phyloP scores from a whole-genome alignment of 2,888 invertebrate genomes.

The Protula sp. region DNA sequence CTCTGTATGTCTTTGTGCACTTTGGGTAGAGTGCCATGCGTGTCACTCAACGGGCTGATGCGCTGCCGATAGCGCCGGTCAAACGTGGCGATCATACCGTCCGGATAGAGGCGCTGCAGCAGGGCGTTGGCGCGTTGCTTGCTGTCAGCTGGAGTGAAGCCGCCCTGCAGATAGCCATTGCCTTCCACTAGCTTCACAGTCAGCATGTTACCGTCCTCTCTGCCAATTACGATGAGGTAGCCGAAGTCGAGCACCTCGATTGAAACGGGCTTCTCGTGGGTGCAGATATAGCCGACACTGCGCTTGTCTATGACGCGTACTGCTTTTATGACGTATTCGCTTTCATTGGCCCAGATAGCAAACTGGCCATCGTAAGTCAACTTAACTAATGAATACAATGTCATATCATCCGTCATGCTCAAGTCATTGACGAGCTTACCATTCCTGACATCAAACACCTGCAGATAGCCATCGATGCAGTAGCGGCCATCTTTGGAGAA shows the following conservation, averaged over 20 bases:
- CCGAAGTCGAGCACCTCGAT: constrained; percentile 19
- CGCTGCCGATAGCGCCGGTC: constrained; percentile 11
- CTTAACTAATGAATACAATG: constrained; percentile 3
- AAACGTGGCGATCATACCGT: constrained; percentile 7
- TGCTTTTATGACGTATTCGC: constrained; percentile 16
- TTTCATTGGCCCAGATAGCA: constrained; percentile 22
- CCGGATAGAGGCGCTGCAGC: constrained; percentile 10
- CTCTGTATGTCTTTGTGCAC: constrained; percentile 13
- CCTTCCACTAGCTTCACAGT: constrained; percentile 18
- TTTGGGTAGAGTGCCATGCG: constrained; percentile 15
- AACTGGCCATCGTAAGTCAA: constrained; percentile 25
- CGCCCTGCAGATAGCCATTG: not conserved
- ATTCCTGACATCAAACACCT: constrained; percentile 17
- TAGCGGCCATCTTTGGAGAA: constrained; percentile 21
- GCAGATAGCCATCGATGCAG: constrained; percentile 24
- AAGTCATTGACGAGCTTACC: constrained; percentile 8
- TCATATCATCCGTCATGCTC: not conserved
- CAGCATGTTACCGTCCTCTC: constrained; percentile 26
- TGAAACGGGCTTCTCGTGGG: constrained; percentile 22
- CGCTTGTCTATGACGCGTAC: constrained; percentile 10
- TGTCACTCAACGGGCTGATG: constrained; percentile 7
- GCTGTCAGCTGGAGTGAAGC: constrained; percentile 3
- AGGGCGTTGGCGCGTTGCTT: constrained; percentile 12
- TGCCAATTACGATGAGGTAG: constrained; percentile 21
- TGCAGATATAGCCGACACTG: constrained; percentile 17